Evolutionary conservation across 2,113 vertebrate genomes (phyloP), one percentile per base, ranked within the genome.

Genomic region (Sceloporus tristichus): DNA sequence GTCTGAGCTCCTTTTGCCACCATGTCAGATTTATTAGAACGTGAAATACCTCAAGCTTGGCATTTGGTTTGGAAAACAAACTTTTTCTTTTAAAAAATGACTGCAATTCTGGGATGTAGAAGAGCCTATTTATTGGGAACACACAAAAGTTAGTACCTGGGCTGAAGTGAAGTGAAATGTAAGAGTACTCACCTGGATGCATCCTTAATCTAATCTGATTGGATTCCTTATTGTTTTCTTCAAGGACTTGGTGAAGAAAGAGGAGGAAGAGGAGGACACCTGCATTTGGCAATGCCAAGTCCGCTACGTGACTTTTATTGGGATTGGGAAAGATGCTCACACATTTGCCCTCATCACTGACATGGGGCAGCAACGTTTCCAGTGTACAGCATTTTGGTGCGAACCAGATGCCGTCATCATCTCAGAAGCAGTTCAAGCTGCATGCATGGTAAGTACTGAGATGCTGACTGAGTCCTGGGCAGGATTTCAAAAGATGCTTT

Each of bases 241-340:
- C 87, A 85, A 97, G 94, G 95, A 92, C 34, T 27, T 27, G 9
- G 68, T 4, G 27, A 29, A 71, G 27, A 10, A 71, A 2, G 88
- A 92, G 9, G 97, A 97, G 42, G 97, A 97, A 18, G 75, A 84
- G 16, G 34, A 87, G 14, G 97, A 97, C 2, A 95, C 98, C 11
- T 97, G 98, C 4, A 92, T 98, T 82, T 99, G 98, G 98, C 98
- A 99, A 93, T 98, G 97, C 83, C 98, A 98, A 91, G 98, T 99
- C 74, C 98, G 98, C 9, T 98, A 98, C 3, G 97, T 99, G 95
- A 99, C 98, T 92, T 99, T 99, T 90, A 96, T 98, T 90, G 97
- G 97, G 0, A 93, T 97, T 87, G 97, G 97, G 90, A 96, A 91
- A 38, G 97, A 97, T 1, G 96, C 96, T 9, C 97, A 97, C 91